Evolutionary conservation across 2,888 invertebrate genomes (phyloP).

Genomic region (Andrena chrysosceles): DNA sequence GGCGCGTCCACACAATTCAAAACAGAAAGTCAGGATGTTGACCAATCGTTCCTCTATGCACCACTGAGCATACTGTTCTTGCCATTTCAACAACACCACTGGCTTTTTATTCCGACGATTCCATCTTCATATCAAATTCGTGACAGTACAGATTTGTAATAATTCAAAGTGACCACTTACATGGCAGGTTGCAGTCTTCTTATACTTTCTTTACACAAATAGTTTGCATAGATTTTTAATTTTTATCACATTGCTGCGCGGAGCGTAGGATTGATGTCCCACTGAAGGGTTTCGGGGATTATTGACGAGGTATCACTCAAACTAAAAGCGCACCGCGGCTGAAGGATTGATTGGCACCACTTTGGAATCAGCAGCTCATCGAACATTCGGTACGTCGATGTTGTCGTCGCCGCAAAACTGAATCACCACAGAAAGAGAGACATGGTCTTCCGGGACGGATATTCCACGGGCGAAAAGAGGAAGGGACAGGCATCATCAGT

Average conservation of each 20-base stretch:
- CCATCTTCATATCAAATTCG: not conserved
- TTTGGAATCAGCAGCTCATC: slow-evolving; percentile 43
- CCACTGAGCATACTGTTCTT: slow-evolving; percentile 38
- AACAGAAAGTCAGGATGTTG: slow-evolving; percentile 57
- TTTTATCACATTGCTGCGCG: not conserved
- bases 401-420: slow-evolving; percentile 65
- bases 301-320: not conserved
- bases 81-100: slow-evolving; percentile 32
- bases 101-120: not conserved
- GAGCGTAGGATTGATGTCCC: not conserved
- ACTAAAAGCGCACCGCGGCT: no score
- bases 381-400: slow-evolving; percentile 56
- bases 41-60: slow-evolving; percentile 39
- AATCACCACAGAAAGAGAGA: slow-evolving; percentile 75
- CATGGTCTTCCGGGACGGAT: slow-evolving; percentile 78
- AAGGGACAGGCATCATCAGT: slow-evolving; percentile 84
- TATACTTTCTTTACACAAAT: not conserved
- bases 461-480: slow-evolving; percentile 77
- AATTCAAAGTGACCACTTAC: not conserved
- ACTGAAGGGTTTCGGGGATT: not conserved
- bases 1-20: slow-evolving; percentile 17
- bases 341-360: not conserved
- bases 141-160: not conserved
- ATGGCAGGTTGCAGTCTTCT: not conserved
- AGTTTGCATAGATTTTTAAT: not conserved